Evolutionary conservation across 2,888 invertebrate genomes (phyloP).

Genomic region (Lucinisca nassula): DNA sequence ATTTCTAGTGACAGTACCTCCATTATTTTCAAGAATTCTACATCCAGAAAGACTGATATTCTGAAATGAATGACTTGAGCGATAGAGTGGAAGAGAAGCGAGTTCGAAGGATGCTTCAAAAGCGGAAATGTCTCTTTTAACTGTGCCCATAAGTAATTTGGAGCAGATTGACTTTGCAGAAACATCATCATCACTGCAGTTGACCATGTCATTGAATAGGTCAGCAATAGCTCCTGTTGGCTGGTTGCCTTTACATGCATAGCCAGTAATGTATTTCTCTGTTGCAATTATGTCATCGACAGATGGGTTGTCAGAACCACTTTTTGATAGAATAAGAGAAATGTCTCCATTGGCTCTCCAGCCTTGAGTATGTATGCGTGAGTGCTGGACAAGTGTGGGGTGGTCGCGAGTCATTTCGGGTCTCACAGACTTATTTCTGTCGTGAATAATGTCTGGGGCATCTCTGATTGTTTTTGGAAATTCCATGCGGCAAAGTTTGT

Average conservation of each 20-base stretch:
- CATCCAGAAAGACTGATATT: too few species aligned
- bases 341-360: conserved; percentile 70
- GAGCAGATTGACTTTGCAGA: conserved; percentile 33
- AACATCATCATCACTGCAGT: neutral
- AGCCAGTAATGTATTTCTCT: neutral
- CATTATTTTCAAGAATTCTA: too few species aligned
- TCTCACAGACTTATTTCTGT: conserved; percentile 65
- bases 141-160: conserved; percentile 56
- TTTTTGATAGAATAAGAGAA: conserved; percentile 68
- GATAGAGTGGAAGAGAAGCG: conserved; percentile 39
- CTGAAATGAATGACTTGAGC: conserved; percentile 58
- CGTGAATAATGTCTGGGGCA: conserved; percentile 55
- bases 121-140: conserved; percentile 61
- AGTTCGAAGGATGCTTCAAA: conserved; percentile 64
- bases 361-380: conserved; percentile 67
- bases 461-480: conserved; percentile 45
- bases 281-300: neutral
- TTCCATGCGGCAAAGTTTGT: conserved; percentile 67
- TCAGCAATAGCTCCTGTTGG: neutral
- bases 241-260: neutral
- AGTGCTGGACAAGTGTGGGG: conserved; percentile 71
- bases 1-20: too few species aligned
- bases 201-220: neutral
- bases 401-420: conserved; percentile 74
- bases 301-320: conserved; percentile 65